Base-by-base conservation (phyloP, 2,888 invertebrate genomes). In the Scaptodrosophila latifasciaeformis region DNA sequence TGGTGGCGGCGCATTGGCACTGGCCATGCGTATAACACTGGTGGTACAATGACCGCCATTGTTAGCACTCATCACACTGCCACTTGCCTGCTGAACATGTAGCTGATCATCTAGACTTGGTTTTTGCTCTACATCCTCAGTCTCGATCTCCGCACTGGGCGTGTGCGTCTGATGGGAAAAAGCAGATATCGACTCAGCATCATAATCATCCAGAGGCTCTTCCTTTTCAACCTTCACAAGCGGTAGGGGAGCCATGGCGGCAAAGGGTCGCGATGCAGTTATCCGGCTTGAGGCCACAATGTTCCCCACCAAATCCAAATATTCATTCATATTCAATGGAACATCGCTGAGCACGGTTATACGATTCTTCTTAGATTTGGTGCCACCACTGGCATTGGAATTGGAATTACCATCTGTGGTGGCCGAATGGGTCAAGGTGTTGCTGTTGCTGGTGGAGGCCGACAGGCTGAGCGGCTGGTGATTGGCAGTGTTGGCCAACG, bases 271-370 rank as follows among this genome's bases (percentile, higher is more conserved):
- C 2, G 70, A 66, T 2, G 78, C 70, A 5, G 81, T 72, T 42
- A 82, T 84, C 42, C 83, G 84, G 55, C 80, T 84, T 1, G 85
- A 85, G n/a, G 85, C 85, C 52, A 85, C 82, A 53, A 86, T 84
- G 50, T 86, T 86, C 19, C 86, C 86, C 53, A 86, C 82, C 46
- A 86, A 55, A 65, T 86, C 85, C 24, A 86, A 62, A 54, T 85
- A 86, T 69, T 86, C 85, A 48, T 83, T 85, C 60, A 85, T 76
- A 64, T 85, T 84, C n/a, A 86, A 67, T 60, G 86, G 86, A 17
- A 86, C 86, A 75, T 86, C 85, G 54, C 86, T 86, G 24, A 86
- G 71, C 24, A 87, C 86, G 2, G 85, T 86, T 17, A 87, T 81
- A 1, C 83, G 84, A 34, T 78, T 82, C 65, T 78, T 81, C 2